Evolutionary conservation across 2,888 invertebrate species (phyloP).

Genomic region (Phortica magna): DNA sequence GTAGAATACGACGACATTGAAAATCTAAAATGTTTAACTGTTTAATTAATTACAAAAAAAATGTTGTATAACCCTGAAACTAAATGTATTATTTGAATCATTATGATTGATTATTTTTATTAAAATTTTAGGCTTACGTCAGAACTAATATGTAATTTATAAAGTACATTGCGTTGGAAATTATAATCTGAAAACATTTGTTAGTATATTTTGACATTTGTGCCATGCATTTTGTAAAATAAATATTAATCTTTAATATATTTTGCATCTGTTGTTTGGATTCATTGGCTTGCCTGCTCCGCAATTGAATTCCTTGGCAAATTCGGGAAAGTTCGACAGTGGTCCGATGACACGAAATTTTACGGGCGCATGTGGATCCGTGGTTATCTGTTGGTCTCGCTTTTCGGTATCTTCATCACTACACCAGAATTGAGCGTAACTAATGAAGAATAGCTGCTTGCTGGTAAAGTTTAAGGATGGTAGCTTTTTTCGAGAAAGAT

Average conservation of each 20-base stretch:
- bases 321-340: conserved; percentile 69
- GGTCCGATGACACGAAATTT: conserved; percentile 70
- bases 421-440: conserved; percentile 74
- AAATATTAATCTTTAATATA: conserved; percentile 69
- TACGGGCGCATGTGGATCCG: conserved; percentile 63
- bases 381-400: conserved; percentile 54
- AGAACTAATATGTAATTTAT: too few relatives aligned
- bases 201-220: too few relatives aligned
- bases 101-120: too few relatives aligned
- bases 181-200: too few relatives aligned
- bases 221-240: too few relatives aligned
- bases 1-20: too few relatives aligned
- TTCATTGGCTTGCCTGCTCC: conserved; percentile 73
- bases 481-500: conserved; percentile 58
- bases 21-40: too few relatives aligned
- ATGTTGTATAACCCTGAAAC: too few relatives aligned
- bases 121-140: too few relatives aligned
- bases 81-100: too few relatives aligned
- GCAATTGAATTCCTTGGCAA: conserved; percentile 72
- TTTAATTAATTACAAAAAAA: too few relatives aligned
- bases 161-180: too few relatives aligned
- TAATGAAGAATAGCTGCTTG: conserved; percentile 74
- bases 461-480: conserved; percentile 65
- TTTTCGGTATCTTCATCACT: conserved; percentile 56
- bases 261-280: conserved; percentile 64